Evolutionary conservation across 2,797 vertebrate species (phyloP).

Genomic region (Psittacula derbiana): DNA sequence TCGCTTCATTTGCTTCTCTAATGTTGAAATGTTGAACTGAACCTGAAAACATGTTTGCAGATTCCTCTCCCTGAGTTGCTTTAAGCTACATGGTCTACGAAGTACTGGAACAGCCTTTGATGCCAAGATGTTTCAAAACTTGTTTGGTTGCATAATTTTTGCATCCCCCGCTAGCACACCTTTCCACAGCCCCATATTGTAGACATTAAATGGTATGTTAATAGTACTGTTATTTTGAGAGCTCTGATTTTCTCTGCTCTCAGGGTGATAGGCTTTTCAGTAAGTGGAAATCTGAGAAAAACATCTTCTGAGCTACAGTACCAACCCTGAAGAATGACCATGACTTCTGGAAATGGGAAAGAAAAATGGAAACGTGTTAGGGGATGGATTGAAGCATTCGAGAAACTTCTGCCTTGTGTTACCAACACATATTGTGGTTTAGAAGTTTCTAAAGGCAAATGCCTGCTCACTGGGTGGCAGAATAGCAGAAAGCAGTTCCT

Average conservation of each 20-base stretch:
- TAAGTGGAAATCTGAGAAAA: background rate
- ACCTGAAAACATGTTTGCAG: background rate
- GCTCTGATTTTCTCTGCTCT: background rate
- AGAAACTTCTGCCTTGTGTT: constrained; percentile 23
- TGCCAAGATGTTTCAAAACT: constrained; percentile 4
- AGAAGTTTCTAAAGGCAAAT: constrained; percentile 29
- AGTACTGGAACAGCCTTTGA: background rate
- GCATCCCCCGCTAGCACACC: background rate
- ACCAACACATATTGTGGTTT: background rate
- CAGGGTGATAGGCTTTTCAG: background rate
- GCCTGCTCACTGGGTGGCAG: constrained; percentile 1
- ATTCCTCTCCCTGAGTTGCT: background rate
- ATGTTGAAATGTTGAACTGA: background rate
- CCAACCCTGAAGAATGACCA: background rate
- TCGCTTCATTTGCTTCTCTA: background rate
- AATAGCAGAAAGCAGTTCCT: background rate
- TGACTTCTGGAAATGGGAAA: background rate
- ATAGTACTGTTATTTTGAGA: background rate
- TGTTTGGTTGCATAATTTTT: background rate
- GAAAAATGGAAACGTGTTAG: background rate
- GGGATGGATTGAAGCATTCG: background rate
- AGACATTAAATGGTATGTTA: background rate
- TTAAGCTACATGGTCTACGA: background rate
- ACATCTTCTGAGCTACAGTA: background rate
- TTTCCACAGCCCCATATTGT: background rate